Conservation (phyloP, 2,797 vertebrate genomes). For the Apogon talboti region DNA sequence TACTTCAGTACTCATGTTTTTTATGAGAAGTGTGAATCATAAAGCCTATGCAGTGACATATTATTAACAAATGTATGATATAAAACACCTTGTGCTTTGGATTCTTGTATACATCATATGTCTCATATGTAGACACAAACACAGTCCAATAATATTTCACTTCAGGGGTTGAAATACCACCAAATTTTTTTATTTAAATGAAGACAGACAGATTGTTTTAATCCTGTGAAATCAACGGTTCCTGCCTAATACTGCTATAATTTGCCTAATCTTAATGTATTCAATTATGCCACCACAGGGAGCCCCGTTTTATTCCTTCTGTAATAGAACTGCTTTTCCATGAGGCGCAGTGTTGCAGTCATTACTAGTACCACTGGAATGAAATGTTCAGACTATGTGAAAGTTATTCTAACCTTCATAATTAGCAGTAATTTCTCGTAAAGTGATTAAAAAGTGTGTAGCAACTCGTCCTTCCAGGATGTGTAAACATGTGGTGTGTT, state of each 20-base stretch:
- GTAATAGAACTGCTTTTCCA: conserved; percentile 17
- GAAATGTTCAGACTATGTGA: background rate
- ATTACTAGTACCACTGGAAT: conserved; percentile 2
- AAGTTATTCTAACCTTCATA: background rate
- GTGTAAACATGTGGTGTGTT: background rate
- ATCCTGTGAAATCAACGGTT: conserved; percentile 56
- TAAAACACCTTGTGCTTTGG: conserved; percentile 17
- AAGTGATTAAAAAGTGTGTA: background rate
- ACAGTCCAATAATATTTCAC: background rate
- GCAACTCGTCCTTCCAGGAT: background rate
- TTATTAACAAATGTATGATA: conserved; percentile 43
- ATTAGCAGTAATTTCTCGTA: background rate
- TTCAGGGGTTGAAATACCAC: conserved; percentile 1
- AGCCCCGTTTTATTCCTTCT: conserved; percentile 11
- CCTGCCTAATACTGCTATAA: conserved; percentile 42
- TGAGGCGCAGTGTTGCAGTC: conserved; percentile 5
- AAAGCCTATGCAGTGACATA: conserved; percentile 36
- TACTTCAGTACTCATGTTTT: conserved; percentile 9
- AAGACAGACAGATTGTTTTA: conserved; percentile 35
- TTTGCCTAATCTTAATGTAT: conserved; percentile 45
- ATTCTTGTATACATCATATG: background rate
- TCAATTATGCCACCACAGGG: conserved; percentile 48
- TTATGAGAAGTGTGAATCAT: conserved; percentile 42
- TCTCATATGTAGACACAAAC: conserved; percentile 8
- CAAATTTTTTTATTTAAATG: conserved; percentile 34